phyloP scores from a whole-genome alignment of 2,888 invertebrate species.

The Pimpla rufipes region DNA sequence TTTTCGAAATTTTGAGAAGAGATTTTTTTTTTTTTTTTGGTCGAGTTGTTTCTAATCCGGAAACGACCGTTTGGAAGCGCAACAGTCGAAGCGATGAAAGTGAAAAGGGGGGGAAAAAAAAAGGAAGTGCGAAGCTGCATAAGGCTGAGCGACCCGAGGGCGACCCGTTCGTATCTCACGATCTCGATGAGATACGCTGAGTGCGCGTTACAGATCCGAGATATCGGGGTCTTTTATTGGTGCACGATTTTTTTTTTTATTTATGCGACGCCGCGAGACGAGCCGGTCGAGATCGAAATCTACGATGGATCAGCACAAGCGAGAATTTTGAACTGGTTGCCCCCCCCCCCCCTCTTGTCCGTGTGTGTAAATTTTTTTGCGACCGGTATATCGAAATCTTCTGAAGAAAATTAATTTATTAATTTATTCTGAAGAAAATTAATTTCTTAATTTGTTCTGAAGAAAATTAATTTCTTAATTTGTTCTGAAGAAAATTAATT shows the following conservation, averaged over 20 bases:
- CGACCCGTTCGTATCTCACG: constrained; percentile 68
- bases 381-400: constrained; percentile 50
- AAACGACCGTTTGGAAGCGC: constrained; percentile 76
- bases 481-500: too few relatives aligned
- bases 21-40: background rate
- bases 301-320: constrained; percentile 26
- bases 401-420: too few relatives aligned
- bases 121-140: constrained; percentile 21
- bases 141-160: too few relatives aligned
- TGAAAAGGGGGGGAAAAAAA: background rate
- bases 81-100: constrained; percentile 8
- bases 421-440: too few relatives aligned
- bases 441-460: too few relatives aligned
- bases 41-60: constrained; percentile 73
- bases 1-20: background rate
- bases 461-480: too few relatives aligned
- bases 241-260: background rate
- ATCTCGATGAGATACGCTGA: constrained; percentile 74
- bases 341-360: background rate
- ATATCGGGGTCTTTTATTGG: constrained; percentile 77
- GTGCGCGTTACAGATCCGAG: constrained; percentile 77
- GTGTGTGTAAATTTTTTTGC: background rate
- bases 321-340: constrained; percentile 18
- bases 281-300: constrained; percentile 47
- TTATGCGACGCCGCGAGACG: constrained; percentile 17